phyloP scores from a whole-genome alignment of 2,113 vertebrate genomes.

The Phrynosoma blainvillii region DNA sequence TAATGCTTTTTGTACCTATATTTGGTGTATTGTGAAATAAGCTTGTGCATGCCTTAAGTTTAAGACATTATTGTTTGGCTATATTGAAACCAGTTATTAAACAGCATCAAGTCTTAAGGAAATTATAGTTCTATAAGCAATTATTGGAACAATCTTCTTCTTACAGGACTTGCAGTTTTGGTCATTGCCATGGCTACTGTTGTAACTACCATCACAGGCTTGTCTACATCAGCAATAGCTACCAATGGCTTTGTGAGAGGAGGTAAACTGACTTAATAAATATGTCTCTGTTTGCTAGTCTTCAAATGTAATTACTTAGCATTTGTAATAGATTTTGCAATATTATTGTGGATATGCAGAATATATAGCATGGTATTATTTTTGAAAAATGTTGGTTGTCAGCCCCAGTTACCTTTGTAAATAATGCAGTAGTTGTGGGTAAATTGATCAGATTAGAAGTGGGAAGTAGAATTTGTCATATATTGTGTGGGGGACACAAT shows the following conservation, averaged over 20 bases:
- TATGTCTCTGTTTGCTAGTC: background rate
- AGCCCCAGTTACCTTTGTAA: background rate
- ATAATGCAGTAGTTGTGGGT: too few species aligned
- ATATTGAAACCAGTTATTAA: background rate
- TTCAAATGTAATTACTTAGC: background rate
- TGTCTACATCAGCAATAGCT: slow-evolving; percentile 97
- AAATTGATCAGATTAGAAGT: too few species aligned
- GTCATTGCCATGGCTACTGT: slow-evolving; percentile 93
- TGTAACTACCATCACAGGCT: slow-evolving; percentile 96
- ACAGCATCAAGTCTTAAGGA: background rate
- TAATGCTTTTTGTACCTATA: background rate
- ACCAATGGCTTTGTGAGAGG: slow-evolving; percentile 98
- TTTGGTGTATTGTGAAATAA: background rate
- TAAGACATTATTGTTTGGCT: background rate
- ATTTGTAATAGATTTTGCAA: background rate
- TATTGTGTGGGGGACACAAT: too few species aligned
- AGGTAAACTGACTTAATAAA: slow-evolving; percentile 78
- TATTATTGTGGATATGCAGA: background rate
- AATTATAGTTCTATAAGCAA: background rate
- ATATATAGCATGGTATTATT: background rate
- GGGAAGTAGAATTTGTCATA: too few species aligned
- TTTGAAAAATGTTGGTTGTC: background rate
- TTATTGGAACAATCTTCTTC: slow-evolving; percentile 32
- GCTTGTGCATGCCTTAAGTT: background rate
- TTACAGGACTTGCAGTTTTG: slow-evolving; percentile 82